Conservation (phyloP, 2,113 vertebrate species). For the Corythoichthys haematopterus region DNA sequence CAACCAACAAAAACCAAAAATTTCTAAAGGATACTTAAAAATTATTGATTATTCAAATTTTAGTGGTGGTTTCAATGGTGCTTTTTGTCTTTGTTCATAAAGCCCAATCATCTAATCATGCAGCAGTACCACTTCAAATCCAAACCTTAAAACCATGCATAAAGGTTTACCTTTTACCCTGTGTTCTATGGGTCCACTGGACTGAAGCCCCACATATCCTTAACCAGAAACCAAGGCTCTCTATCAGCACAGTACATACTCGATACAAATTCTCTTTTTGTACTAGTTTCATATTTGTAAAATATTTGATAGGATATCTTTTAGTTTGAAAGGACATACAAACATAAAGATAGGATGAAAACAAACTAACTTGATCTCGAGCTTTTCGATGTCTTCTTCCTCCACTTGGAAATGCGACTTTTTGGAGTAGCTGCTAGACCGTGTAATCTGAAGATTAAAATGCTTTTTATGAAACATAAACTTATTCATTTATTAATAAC, state of each 20-base stretch:
- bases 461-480: background rate
- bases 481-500: background rate
- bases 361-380: slow-evolving; percentile 87
- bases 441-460: slow-evolving; percentile 79
- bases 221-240: slow-evolving; percentile 64
- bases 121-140: slow-evolving; percentile 65
- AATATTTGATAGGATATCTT: background rate
- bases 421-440: slow-evolving; percentile 91
- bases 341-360: background rate
- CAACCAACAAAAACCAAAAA: slow-evolving; percentile 12
- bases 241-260: slow-evolving; percentile 60
- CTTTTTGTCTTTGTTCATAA: slow-evolving; percentile 34
- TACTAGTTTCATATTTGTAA: background rate
- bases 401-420: slow-evolving; percentile 95
- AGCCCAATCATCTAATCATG: slow-evolving; percentile 39
- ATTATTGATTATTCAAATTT: background rate
- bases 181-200: slow-evolving; percentile 58
- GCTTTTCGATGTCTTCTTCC: slow-evolving; percentile 96
- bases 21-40: background rate
- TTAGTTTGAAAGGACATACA: background rate
- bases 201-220: slow-evolving; percentile 58
- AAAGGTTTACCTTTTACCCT: slow-evolving; percentile 67
- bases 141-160: slow-evolving; percentile 64
- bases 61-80: slow-evolving; percentile 5
- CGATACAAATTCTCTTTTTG: slow-evolving; percentile 36